phyloP scores from a whole-genome alignment of 2,888 invertebrate genomes.

The Melanostoma mellinum region DNA sequence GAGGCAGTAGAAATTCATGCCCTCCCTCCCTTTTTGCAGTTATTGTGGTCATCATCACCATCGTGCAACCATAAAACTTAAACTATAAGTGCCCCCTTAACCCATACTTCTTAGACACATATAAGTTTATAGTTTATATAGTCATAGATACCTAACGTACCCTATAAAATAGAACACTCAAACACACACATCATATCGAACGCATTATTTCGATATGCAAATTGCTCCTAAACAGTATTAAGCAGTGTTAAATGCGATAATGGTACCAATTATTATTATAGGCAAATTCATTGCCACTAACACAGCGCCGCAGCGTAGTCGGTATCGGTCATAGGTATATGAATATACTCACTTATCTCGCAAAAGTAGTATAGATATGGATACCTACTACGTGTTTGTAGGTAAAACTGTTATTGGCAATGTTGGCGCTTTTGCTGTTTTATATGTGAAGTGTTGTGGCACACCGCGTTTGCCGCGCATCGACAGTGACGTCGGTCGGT shows the following conservation, averaged over 20 bases:
- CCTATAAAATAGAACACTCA: neutral
- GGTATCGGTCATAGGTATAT: too few species aligned
- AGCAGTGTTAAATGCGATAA: conserved; percentile 78
- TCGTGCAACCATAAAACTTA: conserved; percentile 22
- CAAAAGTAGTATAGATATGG: neutral
- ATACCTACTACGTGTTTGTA: conserved; percentile 32
- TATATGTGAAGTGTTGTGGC: neutral
- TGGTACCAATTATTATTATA: conserved; percentile 72
- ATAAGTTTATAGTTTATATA: neutral
- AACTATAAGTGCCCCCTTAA: conserved; percentile 10
- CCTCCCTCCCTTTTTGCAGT: neutral
- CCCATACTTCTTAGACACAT: neutral
- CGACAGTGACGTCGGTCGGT: conserved; percentile 13
- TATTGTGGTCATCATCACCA: conserved; percentile 12
- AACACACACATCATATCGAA: conserved; percentile 58
- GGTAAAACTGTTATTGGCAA: conserved; percentile 41
- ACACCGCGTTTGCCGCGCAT: conserved; percentile 7
- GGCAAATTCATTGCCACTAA: conserved; percentile 52
- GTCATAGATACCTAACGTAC: neutral
- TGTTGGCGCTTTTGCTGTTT: conserved; percentile 45
- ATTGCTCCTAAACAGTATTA: conserved; percentile 80
- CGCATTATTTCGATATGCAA: conserved; percentile 79
- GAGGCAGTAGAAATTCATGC: neutral
- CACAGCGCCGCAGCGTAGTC: conserved; percentile 14
- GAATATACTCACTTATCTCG: neutral